phyloP scores from a whole-genome alignment of 2,113 vertebrate genomes.

The Gopherus flavomarginatus region DNA sequence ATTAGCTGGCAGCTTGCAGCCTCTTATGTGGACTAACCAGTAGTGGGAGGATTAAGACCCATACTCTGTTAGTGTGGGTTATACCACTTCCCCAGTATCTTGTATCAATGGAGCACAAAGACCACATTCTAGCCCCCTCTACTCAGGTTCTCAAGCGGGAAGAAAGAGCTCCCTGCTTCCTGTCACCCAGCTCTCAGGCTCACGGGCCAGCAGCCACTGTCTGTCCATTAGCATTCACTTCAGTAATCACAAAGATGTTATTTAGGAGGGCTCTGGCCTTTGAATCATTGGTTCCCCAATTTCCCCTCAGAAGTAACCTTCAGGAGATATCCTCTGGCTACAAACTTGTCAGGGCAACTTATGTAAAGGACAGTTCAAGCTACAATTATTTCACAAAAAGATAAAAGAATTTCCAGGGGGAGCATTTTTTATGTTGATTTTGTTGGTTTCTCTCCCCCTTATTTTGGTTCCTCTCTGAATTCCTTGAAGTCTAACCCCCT shows the following conservation, averaged over 20 bases:
- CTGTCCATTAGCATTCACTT: neutral
- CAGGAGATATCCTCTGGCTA: constrained; percentile 40
- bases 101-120: neutral
- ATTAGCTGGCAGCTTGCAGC: neutral
- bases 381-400: constrained; percentile 31
- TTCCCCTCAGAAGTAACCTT: constrained; percentile 44
- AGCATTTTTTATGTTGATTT: neutral
- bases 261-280: constrained; percentile 23
- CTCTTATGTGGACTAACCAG: neutral
- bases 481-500: neutral
- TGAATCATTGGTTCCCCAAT: constrained; percentile 38
- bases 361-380: neutral
- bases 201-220: neutral
- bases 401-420: neutral
- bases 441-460: no score
- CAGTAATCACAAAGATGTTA: neutral
- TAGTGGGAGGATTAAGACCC: neutral
- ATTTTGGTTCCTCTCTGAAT: neutral
- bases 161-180: neutral
- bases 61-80: fast-evolving
- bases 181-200: neutral
- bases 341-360: constrained; percentile 14
- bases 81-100: neutral
- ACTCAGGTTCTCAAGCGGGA: neutral
- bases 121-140: neutral